These are phyloP conservation scores for Dynastes grantii DNA, from an alignment of 2,888 invertebrate species.

Conservation along the genomic window DNA sequence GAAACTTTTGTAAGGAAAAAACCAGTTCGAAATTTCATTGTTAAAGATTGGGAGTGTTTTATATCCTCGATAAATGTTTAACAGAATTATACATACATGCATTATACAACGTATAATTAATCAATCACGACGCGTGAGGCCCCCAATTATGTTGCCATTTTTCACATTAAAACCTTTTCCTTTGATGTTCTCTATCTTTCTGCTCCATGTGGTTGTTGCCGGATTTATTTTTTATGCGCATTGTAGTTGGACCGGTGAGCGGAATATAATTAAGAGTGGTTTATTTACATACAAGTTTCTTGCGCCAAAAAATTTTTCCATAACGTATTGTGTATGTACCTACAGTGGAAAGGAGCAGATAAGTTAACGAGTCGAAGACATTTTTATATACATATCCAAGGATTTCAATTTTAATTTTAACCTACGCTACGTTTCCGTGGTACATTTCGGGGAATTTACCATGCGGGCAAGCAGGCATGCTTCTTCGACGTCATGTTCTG, in stretches of 20 bases:
- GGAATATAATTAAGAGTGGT: slow-evolving; percentile 48
- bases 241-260: slow-evolving; percentile 14
- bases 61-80: slow-evolving; percentile 22
- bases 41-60: slow-evolving; percentile 26
- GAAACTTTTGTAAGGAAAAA: background rate
- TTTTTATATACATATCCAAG: background rate
- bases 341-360: background rate
- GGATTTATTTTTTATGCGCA: slow-evolving; percentile 23
- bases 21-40: slow-evolving; percentile 24
- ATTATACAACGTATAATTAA: slow-evolving; percentile 60
- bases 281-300: slow-evolving; percentile 48
- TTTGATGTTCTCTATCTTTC: slow-evolving; percentile 43
- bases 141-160: slow-evolving; percentile 62
- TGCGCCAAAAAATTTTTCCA: slow-evolving; percentile 4
- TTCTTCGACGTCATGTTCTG: background rate
- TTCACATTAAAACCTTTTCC: slow-evolving; percentile 51
- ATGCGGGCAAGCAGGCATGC: slow-evolving; percentile 1
- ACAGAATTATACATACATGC: slow-evolving; percentile 17
- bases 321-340: slow-evolving; percentile 4
- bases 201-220: slow-evolving; percentile 10
- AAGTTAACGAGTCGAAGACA: slow-evolving; percentile 22
- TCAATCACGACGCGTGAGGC: slow-evolving; percentile 61
- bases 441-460: slow-evolving; percentile 18
- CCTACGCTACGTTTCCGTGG: slow-evolving; percentile 3
- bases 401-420: slow-evolving; percentile 23